Conservation (phyloP, 64 coral and sea anemone species). For the Hydrozoanthus tunicans region DNA sequence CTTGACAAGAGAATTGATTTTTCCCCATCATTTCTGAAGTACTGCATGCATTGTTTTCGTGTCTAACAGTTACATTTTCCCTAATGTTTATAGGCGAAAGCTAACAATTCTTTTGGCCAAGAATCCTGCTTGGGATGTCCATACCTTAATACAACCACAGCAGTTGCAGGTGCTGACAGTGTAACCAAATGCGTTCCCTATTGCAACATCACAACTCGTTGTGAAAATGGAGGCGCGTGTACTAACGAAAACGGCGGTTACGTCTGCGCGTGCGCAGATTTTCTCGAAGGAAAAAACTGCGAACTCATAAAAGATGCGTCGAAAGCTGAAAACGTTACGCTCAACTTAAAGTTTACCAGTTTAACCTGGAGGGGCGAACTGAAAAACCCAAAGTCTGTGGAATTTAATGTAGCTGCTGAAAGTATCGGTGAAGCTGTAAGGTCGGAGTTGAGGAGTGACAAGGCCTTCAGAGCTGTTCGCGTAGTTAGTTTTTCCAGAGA, state of each 20-base stretch:
- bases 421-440: slow-evolving; percentile 36
- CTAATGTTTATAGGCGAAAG: slow-evolving; percentile 9
- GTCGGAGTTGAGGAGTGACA: slow-evolving; percentile 38
- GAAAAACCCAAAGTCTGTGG: slow-evolving; percentile 1
- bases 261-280: slow-evolving; percentile 39
- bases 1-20: too few species aligned
- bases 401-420: slow-evolving; percentile 41
- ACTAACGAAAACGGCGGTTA: slow-evolving; percentile 44
- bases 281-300: slow-evolving; percentile 49
- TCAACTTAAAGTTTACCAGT: slow-evolving; percentile 28
- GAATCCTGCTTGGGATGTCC: slow-evolving; percentile 37
- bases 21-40: too few species aligned
- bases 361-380: slow-evolving; percentile 46
- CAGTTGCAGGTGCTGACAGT: neutral
- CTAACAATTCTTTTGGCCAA: neutral
- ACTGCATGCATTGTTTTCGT: too few species aligned
- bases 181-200: slow-evolving; percentile 45
- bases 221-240: slow-evolving; percentile 62
- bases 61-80: too few species aligned
- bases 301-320: slow-evolving; percentile 30
- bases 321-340: slow-evolving; percentile 50
- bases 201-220: slow-evolving; percentile 44
- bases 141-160: slow-evolving; percentile 20
- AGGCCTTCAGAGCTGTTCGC: slow-evolving; percentile 46
- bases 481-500: slow-evolving; percentile 43